phyloP scores from a whole-genome alignment of 2,113 vertebrate species.

The Scortum barcoo region DNA sequence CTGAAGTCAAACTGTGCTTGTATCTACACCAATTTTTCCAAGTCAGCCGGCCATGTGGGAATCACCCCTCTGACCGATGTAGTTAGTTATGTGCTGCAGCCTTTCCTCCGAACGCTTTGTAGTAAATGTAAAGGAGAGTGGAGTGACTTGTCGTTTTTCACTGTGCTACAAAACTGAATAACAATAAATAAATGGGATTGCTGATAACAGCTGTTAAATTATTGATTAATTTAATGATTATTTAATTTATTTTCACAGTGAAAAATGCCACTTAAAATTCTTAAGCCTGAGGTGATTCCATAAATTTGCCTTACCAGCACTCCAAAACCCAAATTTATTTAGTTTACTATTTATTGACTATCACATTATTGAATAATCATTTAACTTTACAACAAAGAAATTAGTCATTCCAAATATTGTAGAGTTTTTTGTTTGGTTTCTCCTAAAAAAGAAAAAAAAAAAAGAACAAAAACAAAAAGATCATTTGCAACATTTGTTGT shows the following conservation, averaged over 20 bases:
- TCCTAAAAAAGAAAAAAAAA: too few species aligned
- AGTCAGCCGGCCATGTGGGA: slow-evolving; percentile 28
- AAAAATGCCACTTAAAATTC: not conserved
- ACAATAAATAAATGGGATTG: not conserved
- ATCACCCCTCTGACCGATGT: slow-evolving; percentile 1
- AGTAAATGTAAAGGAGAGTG: not conserved
- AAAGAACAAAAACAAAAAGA: too few species aligned
- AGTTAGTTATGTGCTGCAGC: slow-evolving; percentile 4
- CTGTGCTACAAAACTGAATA: not conserved
- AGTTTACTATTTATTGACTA: too few species aligned
- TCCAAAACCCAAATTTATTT: not conserved
- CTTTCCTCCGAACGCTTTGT: not conserved
- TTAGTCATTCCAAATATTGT: too few species aligned
- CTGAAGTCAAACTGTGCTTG: slow-evolving; percentile 29
- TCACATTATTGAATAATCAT: too few species aligned
- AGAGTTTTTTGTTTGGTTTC: too few species aligned
- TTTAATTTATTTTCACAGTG: not conserved
- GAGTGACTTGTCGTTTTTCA: not conserved
- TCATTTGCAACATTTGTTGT: too few species aligned
- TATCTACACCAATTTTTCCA: slow-evolving; percentile 23
- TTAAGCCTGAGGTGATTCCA: not conserved
- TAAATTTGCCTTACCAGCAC: not conserved
- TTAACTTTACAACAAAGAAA: too few species aligned
- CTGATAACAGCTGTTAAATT: not conserved
- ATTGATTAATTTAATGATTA: not conserved